Base-by-base conservation (phyloP, 2,888 invertebrate genomes). In the Falcaria lacertinaria region DNA sequence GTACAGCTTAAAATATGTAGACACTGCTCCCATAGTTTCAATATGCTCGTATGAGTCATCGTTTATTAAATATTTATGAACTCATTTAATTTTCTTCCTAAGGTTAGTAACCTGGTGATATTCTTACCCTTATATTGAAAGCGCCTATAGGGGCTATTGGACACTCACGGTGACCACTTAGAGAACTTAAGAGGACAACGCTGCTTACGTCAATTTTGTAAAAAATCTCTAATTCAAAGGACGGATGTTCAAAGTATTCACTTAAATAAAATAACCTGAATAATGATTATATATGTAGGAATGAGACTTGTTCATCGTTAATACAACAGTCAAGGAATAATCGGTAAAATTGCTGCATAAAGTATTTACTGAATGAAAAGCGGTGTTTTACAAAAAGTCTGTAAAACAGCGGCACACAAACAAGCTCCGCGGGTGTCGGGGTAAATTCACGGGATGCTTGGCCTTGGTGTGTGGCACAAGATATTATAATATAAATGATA, bases 381-480 rank as follows among this genome's bases (percentile, higher is more conserved):
- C 14, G 15, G 33, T 15, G 15, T 45, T 48, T 45, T 57, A 58
- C 57, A 67, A 60, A 47, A 61, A 52, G 47, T 50, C 54, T 61
- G 59, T 49, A 50, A 67, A 61, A 62, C 68, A 61, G 58, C 60
- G 62, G 57, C 59, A 61, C 64, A 66, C 69, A 74, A 74, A 74
- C 74, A 73, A 66, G 65, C 73, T 54, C 69, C 52, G 59, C 69
- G 72, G 75, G 76, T 70, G 76, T 73, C 69, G 55, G 59, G 52
- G 64, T 57, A 60, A 67, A 68, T 68, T 67, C 67, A 56, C 49
- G 51, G 64, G 56, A 65, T 60, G 57, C 51, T 62, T 59, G 56
- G 57, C 43, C 54, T 53, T 40, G 42, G 52, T 36, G 14, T 37
- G 38, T 42, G 58, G 66, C 40, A 2, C 66, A 75, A 77, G 63